Evolutionary conservation across 2,113 vertebrate genomes (phyloP), one percentile per base, ranked within the genome.

Genomic region (Actinemys pallida): DNA sequence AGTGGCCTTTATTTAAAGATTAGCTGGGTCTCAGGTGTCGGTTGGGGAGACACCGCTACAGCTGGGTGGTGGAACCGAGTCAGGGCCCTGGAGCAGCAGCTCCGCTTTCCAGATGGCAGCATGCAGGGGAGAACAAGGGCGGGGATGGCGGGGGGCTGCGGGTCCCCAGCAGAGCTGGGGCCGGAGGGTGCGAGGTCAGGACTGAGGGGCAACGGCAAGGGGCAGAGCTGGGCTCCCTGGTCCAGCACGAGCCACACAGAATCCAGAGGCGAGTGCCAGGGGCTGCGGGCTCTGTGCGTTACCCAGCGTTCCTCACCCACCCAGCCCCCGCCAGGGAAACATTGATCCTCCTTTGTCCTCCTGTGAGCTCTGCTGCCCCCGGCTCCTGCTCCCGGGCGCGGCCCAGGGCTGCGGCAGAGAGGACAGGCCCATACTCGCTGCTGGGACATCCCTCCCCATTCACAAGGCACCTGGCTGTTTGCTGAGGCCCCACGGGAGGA

Each of bases 71-170:
- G 45, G 88, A 79, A 13, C 4, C 6, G 10, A 24, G 56, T n/a
- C 9, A 20, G 59, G 52, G 52, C 24, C 29, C 69, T 39, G 16
- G 25, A 47, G 29, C 2, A 7, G 52, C 86, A 49, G 8, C 27
- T 11, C 31, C 29, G 11, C 3, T 2, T 14, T 31, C 56, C 27
- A 1, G 0, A 24, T 3, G 3, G 3, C n/a, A 62, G 54, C 39
- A 20, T 2, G 31, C 29, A 1, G 2, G 39, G 54, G 22, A 86
- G 47, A 1, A 19, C n/a, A 8, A 6, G 4, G 62, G 62, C 1
- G 27, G 2, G n/a, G 3, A n/a, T 52, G 24, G 22, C 17, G 39
- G 47, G 19, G 17, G 12, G 35, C 87, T 80, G 69, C 9, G 53
- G 53, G 53, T 54, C 53, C 19, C 53, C 7, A 54, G 6, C 53